These are phyloP conservation scores for Ifrita kowaldi DNA, from an alignment of 2,113 vertebrate species.

Conservation along the genomic window DNA sequence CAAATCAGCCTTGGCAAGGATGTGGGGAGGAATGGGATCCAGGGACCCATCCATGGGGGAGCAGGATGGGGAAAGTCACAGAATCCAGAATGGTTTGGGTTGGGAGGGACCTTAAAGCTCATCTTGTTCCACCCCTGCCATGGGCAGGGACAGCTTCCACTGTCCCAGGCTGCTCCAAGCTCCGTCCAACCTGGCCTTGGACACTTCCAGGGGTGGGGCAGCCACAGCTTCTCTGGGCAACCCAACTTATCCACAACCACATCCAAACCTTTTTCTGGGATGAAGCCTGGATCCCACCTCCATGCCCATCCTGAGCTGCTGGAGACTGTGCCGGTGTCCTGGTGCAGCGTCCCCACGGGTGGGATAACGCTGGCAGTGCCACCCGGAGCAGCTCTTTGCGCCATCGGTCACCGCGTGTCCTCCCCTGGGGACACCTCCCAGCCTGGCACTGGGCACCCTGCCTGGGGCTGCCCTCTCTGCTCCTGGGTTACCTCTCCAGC, in stretches of 20 bases:
- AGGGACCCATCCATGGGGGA: rapidly evolving
- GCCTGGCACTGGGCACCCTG: no score
- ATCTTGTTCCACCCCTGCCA: background rate
- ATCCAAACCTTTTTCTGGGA: background rate
- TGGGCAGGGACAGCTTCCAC: background rate
- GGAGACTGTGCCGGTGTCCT: rapidly evolving
- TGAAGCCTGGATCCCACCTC: background rate
- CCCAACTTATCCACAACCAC: no score
- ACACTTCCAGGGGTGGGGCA: background rate
- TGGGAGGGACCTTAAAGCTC: background rate
- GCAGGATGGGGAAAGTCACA: background rate
- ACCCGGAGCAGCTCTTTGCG: background rate
- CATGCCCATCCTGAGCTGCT: rapidly evolving
- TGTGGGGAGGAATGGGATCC: background rate
- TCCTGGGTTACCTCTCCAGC: background rate
- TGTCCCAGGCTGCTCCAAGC: background rate
- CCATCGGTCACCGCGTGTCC: rapidly evolving
- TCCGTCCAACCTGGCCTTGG: rapidly evolving
- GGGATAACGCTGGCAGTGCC: background rate
- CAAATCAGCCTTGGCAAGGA: background rate
- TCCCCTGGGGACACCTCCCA: background rate
- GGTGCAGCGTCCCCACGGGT: rapidly evolving
- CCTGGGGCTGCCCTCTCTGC: background rate
- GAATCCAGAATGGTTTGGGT: background rate
- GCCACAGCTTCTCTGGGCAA: background rate